A percentile compares a stretch with the other conserved stretches of the same genome.
Evolutionary conservation across 2,797 vertebrate genomes (phyloP).

Genomic region (Podargus strigoides): DNA sequence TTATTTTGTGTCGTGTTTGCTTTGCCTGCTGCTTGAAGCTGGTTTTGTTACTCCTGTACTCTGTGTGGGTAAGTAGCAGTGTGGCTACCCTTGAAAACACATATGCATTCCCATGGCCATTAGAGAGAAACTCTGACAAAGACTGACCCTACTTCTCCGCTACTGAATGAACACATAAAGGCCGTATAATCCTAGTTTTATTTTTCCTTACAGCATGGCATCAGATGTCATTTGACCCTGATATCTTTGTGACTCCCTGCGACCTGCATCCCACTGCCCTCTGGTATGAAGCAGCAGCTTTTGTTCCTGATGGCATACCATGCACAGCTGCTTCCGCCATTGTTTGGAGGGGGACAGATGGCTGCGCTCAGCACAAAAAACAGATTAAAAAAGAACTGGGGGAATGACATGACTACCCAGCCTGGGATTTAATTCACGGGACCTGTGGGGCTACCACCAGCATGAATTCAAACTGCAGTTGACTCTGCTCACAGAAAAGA

Average conservation of each 20-base stretch:
- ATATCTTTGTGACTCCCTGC: neutral
- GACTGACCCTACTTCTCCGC: neutral
- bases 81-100: neutral
- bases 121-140: neutral
- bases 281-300: neutral
- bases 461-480: neutral
- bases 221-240: constrained; percentile 41
- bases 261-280: neutral
- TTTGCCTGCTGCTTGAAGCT: neutral
- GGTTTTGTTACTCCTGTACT: neutral
- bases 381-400: constrained; percentile 34
- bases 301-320: constrained; percentile 33
- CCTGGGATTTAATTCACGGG: neutral
- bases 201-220: neutral
- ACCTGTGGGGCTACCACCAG: neutral
- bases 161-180: neutral
- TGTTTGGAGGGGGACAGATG: constrained; percentile 80
- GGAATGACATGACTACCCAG: neutral
- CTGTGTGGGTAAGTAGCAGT: neutral
- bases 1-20: neutral
- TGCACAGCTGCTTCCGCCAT: constrained; percentile 48
- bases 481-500: neutral
- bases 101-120: neutral
- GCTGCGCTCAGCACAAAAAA: constrained; percentile 77
- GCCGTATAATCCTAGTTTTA: neutral